phyloP scores from a whole-genome alignment of 1,140 invertebrate genomes.

The Pachypeltis micranthus region DNA sequence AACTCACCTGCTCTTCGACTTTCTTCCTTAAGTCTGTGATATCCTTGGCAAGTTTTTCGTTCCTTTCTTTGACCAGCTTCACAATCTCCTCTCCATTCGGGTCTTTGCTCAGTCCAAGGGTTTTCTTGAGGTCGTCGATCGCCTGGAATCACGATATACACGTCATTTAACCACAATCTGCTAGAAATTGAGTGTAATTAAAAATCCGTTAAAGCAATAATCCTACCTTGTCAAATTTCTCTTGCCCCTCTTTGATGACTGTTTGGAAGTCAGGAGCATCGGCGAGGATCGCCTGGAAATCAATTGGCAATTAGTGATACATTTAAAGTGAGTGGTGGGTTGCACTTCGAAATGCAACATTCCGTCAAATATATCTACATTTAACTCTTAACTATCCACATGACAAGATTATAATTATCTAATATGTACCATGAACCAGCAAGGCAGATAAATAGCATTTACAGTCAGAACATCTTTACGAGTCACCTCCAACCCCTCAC shows the following conservation, averaged over 20 bases:
- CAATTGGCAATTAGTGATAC: background rate
- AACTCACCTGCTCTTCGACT: constrained; percentile 13
- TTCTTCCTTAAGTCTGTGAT: constrained; percentile 5
- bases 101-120: background rate
- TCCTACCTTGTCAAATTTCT: background rate
- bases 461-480: too few species aligned
- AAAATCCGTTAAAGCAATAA: too few species aligned
- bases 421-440: too few species aligned
- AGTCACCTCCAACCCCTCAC: too few species aligned
- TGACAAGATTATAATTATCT: background rate
- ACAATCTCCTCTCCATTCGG: constrained; percentile 13
- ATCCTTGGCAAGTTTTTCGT: background rate
- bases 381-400: background rate
- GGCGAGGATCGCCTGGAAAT: background rate
- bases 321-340: background rate
- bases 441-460: too few species aligned
- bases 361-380: background rate
- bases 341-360: background rate
- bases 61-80: constrained; percentile 1
- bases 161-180: too few species aligned
- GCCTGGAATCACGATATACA: too few species aligned
- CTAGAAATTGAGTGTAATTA: too few species aligned
- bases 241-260: background rate
- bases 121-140: constrained; percentile 8
- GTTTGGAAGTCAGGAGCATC: background rate